Base-by-base conservation (phyloP, 2,113 vertebrate genomes). In the Lagopus muta region DNA sequence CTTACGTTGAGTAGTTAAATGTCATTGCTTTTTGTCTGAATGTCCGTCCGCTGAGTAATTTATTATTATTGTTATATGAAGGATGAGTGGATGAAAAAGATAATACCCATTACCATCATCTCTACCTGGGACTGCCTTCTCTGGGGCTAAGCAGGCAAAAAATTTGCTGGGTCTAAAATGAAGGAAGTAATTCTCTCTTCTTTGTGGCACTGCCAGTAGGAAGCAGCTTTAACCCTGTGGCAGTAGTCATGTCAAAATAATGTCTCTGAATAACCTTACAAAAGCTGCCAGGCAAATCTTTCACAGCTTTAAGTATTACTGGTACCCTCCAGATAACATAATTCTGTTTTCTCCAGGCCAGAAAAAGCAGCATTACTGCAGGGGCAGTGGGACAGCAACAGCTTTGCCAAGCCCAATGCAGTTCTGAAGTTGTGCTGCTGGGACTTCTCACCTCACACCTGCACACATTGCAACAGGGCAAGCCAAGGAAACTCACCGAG, bases 261-360 rank as follows among this genome's bases (percentile, higher is more conserved):
- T 52, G 88, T 50, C 93, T 88, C 45, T 82, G 58, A 94, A 73
- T 61, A 82, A 81, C 69, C 52, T 83, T 55, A 71, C 20, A 62
- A 93, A 93, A 82, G 91, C 90, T 95, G 86, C 88, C 91, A 93
- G 86, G 47, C 60, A 88, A 88, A 91, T n/a, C 47, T 70, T 66
- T 52, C 72, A 89, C 27, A 73, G 92, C 88, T 94, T 81, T 47
- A 86, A 80, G 65, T 66, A 79, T 90, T 90, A 69, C 82, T 65
- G 42, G 88, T 95, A 74, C 70, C 95, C 96, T 95, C 96, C 96
- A 95, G 89, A 96, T 73, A 71, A 93, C 8, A 34, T 93, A 93
- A 86, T 91, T 94, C 81, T 75, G 78, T 74, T 92, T 90, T 93
- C 82, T 58, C 58, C 32, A 66, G 73, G 92, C 67, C 92, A 72